A percentile compares a stretch with the other conserved stretches of the same genome.
Evolutionary conservation across 2,888 invertebrate genomes (phyloP).

Genomic region (Himalopsyche anomala): DNA sequence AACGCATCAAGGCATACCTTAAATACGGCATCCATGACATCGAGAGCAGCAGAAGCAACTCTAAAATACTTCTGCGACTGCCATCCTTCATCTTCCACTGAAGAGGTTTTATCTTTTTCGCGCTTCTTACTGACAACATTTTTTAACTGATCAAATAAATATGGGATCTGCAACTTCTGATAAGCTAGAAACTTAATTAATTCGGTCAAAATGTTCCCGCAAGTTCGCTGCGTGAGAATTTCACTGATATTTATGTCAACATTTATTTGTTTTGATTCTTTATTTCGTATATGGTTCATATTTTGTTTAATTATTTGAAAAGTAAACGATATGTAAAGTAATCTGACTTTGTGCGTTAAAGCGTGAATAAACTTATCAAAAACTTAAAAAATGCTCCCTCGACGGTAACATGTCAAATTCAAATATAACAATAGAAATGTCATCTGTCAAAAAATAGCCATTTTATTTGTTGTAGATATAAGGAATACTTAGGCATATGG

Average conservation of each 20-base stretch:
- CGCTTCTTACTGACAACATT: constrained; percentile 70
- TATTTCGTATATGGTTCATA: constrained; percentile 25
- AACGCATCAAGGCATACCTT: constrained; percentile 69
- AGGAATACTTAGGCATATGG: too few species aligned
- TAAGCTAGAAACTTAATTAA: constrained; percentile 77
- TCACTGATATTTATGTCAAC: constrained; percentile 73
- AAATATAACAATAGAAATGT: too few species aligned
- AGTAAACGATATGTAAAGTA: too few species aligned
- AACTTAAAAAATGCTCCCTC: too few species aligned
- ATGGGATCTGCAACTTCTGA: constrained; percentile 78
- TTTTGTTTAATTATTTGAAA: not conserved
- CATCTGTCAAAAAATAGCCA: too few species aligned
- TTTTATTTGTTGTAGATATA: too few species aligned
- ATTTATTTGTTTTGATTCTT: constrained; percentile 41
- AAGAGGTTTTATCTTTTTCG: constrained; percentile 66
- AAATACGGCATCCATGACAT: constrained; percentile 73
- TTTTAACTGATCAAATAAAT: constrained; percentile 75
- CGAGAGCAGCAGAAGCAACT: constrained; percentile 72
- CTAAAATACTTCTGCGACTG: constrained; percentile 74
- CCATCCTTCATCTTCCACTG: constrained; percentile 70
- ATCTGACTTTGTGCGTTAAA: too few species aligned
- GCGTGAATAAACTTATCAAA: too few species aligned
- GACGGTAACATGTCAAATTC: too few species aligned
- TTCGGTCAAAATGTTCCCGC: constrained; percentile 77
- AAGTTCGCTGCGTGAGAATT: constrained; percentile 77